Evolutionary conservation across 2,797 vertebrate species (phyloP), one percentile per base, ranked within the genome.

Genomic region (Lepidocolaptes lacrymiger): DNA sequence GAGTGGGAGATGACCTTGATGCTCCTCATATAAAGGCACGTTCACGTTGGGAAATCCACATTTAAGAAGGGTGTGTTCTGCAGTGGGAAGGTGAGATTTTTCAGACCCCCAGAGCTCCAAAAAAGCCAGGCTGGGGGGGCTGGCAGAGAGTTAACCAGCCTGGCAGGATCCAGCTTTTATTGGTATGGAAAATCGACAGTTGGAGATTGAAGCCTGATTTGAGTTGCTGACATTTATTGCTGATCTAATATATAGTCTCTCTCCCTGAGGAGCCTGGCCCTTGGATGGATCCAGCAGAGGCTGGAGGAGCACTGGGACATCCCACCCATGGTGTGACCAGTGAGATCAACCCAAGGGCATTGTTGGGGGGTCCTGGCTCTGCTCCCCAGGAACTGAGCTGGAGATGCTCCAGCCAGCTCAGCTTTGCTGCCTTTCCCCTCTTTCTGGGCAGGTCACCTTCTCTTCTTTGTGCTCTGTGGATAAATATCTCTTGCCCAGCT

Each of bases 191-290:
- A 91, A 88, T 56, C 37, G 41, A 48, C 90, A 7, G 72, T 74
- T 80, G 49, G 88, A 44, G 83, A 37, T 34, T 52, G 90, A 77
- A 90, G 79, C 7, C 49, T 71, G 83, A 23, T 91, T 80, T 88
- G 17, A 67, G 88, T 23, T 56, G 83, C 92, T 94, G 92, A 84
- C 34, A 41, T 86, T 96, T 94, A 96, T 88, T 84, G 83, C 73
- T 78, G 80, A 10, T 56, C 9, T 54, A 61, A 93, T 9, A 30
- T 17, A 63, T 1, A n/a, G 62, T 12, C 37, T 37, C 37, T 37
- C 30, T 88, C 52, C 64, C 82, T 15, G 11, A 0, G 4, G 72
- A 82, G 46, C 20, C 28, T 7, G 7, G 36, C 79, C 44, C 54
- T 43, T 54, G 71, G 21, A 15, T 43, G 64, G 72, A 5, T 32